Conservation (phyloP, 2,113 vertebrate species). For the Amblyornis subalaris region DNA sequence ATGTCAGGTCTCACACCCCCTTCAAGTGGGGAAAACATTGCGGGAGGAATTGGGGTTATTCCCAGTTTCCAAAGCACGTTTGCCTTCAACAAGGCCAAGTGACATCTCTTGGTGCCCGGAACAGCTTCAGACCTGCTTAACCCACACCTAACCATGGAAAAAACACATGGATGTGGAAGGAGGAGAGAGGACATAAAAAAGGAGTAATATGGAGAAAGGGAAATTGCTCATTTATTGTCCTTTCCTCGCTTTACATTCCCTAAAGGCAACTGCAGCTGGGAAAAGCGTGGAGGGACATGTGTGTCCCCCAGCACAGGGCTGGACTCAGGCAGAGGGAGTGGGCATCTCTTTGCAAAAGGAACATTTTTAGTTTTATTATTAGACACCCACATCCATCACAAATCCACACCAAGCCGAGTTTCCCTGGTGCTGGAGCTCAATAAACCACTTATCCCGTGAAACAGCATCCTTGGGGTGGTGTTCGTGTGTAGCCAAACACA, state of each 20-base stretch:
- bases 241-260: neutral
- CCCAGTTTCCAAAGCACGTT: neutral
- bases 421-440: neutral
- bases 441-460: neutral
- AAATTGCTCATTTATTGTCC: neutral
- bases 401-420: neutral
- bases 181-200: neutral
- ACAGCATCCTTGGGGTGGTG: neutral
- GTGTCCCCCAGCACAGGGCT: too few relatives aligned
- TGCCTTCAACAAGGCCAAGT: neutral
- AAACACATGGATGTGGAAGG: neutral
- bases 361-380: neutral
- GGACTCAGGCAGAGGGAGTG: neutral
- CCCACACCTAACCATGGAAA: neutral
- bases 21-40: neutral
- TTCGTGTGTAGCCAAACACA: neutral
- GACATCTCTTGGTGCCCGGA: neutral
- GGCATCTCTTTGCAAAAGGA: neutral
- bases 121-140: neutral
- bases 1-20: neutral
- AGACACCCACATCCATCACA: neutral
- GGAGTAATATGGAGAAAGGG: rapidly evolving
- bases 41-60: neutral
- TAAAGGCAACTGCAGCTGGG: neutral
- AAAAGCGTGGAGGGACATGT: rapidly evolving